phyloP scores from a whole-genome alignment of 2,113 vertebrate genomes.

The Anseranas semipalmata region DNA sequence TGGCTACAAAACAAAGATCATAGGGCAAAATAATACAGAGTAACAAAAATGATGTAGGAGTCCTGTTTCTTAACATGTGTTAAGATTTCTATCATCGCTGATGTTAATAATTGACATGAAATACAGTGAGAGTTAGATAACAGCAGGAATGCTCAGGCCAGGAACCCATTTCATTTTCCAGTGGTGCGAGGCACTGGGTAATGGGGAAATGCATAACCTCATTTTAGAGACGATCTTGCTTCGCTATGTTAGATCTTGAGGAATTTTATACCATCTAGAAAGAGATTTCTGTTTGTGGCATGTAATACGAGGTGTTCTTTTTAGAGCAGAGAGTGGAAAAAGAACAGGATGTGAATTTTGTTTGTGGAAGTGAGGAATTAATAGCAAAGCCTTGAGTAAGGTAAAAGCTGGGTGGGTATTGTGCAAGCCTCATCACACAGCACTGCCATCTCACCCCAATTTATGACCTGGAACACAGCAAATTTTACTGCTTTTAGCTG shows the following conservation, averaged over 20 bases:
- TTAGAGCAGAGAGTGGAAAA: not conserved
- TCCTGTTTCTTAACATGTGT: conserved; percentile 50
- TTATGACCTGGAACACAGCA: conserved; percentile 68
- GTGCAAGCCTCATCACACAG: conserved; percentile 62
- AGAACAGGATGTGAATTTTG: not conserved
- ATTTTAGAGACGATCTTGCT: conserved; percentile 11
- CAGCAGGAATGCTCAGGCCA: conserved; percentile 32
- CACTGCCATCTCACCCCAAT: conserved; percentile 51
- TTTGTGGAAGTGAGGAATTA: conserved; percentile 22
- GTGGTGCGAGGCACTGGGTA: conserved; percentile 11
- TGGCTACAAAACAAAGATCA: not conserved
- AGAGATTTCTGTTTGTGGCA: not conserved
- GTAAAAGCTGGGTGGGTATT: not conserved
- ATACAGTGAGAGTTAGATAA: conserved; percentile 64
- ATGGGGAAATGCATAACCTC: not conserved
- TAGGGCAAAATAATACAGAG: conserved; percentile 34
- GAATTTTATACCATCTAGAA: conserved; percentile 13
- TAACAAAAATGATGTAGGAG: conserved; percentile 49
- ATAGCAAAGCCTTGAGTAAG: conserved; percentile 21
- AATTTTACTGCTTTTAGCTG: conserved; percentile 48
- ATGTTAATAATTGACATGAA: conserved; percentile 76
- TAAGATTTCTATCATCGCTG: conserved; percentile 73
- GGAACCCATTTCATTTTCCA: conserved; percentile 49
- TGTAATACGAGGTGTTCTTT: not conserved
- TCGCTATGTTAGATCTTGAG: not conserved